Percentiles rank a stretch among this genome's conserved stretches.
Evolutionary conservation across 2,113 vertebrate genomes (phyloP).

Genomic region (Anolis carolinensis): DNA sequence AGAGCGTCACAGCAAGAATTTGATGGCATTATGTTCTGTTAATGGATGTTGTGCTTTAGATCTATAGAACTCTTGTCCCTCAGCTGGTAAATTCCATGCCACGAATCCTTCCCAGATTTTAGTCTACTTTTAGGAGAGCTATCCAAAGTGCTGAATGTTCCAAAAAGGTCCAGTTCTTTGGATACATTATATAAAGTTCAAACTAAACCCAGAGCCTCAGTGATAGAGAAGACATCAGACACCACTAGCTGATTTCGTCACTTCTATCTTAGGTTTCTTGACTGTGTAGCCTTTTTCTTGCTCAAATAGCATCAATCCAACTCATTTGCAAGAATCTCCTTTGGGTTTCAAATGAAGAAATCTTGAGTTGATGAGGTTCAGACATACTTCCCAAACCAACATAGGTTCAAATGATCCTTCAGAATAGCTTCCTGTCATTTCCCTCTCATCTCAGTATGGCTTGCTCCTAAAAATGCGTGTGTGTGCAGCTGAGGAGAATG

Average conservation of each 20-base stretch:
- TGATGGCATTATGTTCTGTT: not conserved
- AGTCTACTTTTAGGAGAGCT: no score
- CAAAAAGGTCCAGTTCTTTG: no score
- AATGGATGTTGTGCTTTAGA: not conserved
- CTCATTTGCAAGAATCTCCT: not conserved
- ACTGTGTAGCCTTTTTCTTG: not conserved
- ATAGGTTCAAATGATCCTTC: not conserved
- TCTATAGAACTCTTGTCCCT: no score
- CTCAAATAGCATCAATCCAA: not conserved
- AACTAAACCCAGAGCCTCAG: no score
- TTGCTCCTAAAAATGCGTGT: not conserved
- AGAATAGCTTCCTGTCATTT: not conserved
- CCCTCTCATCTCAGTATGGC: not conserved
- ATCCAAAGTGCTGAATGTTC: no score
- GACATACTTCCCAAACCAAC: not conserved
- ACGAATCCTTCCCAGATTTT: no score
- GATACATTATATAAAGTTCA: no score
- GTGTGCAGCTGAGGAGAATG: no score
- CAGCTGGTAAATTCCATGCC: no score
- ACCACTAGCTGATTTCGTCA: no score
- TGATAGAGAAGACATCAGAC: no score
- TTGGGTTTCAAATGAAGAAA: not conserved
- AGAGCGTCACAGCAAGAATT: slow-evolving; percentile 4
- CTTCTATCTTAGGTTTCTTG: not conserved
- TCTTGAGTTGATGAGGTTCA: not conserved